phyloP scores from a whole-genome alignment of 1,140 invertebrate genomes.

The Hormaphis cornu region DNA sequence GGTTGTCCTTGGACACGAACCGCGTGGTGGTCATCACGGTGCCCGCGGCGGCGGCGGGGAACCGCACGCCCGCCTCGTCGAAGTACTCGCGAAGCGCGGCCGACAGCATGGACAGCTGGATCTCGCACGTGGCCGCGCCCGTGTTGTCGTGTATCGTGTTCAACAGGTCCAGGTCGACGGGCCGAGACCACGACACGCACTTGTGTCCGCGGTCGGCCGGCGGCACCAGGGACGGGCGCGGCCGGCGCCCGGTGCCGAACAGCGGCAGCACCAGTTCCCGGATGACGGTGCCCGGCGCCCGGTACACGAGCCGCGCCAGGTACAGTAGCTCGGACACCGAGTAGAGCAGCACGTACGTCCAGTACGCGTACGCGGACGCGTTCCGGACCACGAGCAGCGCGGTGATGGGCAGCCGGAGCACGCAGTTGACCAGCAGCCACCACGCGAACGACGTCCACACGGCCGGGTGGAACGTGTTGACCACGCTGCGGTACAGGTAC shows the following conservation, averaged over 20 bases:
- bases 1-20: slow-evolving; percentile 46
- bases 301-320: slow-evolving; percentile 48
- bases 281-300: slow-evolving; percentile 50
- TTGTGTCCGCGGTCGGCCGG: slow-evolving; percentile 57
- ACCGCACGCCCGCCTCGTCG: slow-evolving; percentile 43
- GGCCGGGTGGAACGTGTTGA: slow-evolving; percentile 36
- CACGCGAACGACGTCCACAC: slow-evolving; percentile 27
- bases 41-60: slow-evolving; percentile 39
- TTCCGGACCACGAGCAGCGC: slow-evolving; percentile 33
- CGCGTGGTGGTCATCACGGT: slow-evolving; percentile 50
- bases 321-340: slow-evolving; percentile 49
- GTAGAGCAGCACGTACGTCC: slow-evolving; percentile 46
- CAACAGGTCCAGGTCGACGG: slow-evolving; percentile 48
- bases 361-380: slow-evolving; percentile 34
- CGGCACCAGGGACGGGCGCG: too few relatives aligned
- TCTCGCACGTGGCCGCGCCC: slow-evolving; percentile 57
- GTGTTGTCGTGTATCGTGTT: slow-evolving; percentile 50
- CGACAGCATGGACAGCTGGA: slow-evolving; percentile 53
- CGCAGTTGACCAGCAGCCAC: slow-evolving; percentile 34
- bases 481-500: slow-evolving; percentile 21
- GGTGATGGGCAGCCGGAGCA: slow-evolving; percentile 35
- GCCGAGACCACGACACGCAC: slow-evolving; percentile 63
- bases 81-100: slow-evolving; percentile 57
- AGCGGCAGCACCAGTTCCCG: slow-evolving; percentile 43
- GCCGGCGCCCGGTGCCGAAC: slow-evolving; percentile 45